Evolutionary conservation across 2,113 vertebrate species (phyloP), one percentile per base, ranked within the genome.

Genomic region (Rattus rattus): DNA sequence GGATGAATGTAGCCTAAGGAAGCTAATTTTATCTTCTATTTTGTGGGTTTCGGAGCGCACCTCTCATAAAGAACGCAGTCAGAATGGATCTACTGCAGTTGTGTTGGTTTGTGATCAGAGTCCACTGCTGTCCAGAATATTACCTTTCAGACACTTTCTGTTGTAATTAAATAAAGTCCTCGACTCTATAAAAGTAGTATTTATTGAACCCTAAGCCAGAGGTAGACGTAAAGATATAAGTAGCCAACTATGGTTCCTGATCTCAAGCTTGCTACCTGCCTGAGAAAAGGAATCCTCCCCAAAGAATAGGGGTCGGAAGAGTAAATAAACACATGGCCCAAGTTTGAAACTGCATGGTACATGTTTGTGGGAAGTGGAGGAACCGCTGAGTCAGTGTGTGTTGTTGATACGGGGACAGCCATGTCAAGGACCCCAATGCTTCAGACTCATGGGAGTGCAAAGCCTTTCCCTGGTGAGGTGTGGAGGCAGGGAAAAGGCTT

Each of bases 211-310:
- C 80, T 59, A 39, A 65, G 73, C 16, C 63, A 92, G 67, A 5
- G 17, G 22, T 54, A 16, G 13, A 92, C 4, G 28, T 75, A 90
- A 85, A 95, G 26, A 84, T 36, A 77, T 47, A 90, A 83, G 81
- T 84, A 47, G 79, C 49, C 63, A 65, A 87, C 93, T 70, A 84
- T 47, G 2, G 11, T 61, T 93, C 16, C 17, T 56, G 17, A n/a
- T 30, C 11, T 91, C 85, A 96, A 54, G 59, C 36, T 96, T 95
- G 47, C 28, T 14, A 84, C n/a, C 36, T 88, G 30, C 28, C 43
- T 92, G 26, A 81, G 73, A 92, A 94, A 91, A 88, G 10, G 63
- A 96, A 67, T 54, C n/a, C 52, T 76, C 91, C 92, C 43, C 63
- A 93, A 59, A 77, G 54, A 30, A 96, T n/a, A 90, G 9, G 73